These are phyloP conservation scores for Limulus polyphemus DNA, from an alignment of 2,888 invertebrate genomes.

Conservation along the genomic window DNA sequence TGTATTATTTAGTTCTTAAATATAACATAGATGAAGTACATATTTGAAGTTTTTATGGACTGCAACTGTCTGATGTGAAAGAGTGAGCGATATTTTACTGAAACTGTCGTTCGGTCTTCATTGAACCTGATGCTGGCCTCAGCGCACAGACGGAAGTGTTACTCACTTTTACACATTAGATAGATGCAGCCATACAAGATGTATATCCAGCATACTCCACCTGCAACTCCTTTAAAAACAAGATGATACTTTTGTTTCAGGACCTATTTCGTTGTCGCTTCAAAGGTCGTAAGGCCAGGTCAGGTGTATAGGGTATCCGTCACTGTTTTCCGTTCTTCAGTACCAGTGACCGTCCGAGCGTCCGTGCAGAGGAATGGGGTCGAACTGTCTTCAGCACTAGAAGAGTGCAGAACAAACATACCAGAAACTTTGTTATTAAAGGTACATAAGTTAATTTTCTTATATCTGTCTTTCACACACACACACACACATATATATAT, in stretches of 20 bases:
- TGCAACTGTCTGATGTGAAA: too few species aligned
- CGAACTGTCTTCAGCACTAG: conserved; percentile 66
- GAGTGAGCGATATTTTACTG: too few species aligned
- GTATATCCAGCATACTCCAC: too few species aligned
- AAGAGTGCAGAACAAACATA: conserved; percentile 69
- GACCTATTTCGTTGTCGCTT: conserved; percentile 80
- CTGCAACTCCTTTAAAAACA: too few species aligned
- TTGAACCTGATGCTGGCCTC: too few species aligned
- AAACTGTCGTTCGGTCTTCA: too few species aligned
- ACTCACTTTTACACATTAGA: too few species aligned
- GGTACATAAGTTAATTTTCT: conserved; percentile 2
- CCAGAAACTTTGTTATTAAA: conserved; percentile 19
- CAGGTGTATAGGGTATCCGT: conserved; percentile 80
- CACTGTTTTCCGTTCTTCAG: conserved; percentile 61
- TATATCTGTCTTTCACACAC: neutral
- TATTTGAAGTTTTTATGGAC: too few species aligned
- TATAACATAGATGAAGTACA: too few species aligned
- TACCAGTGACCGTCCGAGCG: conserved; percentile 70
- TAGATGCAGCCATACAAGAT: too few species aligned
- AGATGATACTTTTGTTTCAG: conserved; percentile 5
- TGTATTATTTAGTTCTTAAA: too few species aligned
- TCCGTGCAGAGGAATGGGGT: conserved; percentile 82
- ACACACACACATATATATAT: neutral
- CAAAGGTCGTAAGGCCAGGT: conserved; percentile 77
- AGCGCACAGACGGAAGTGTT: too few species aligned